Conservation (phyloP, 2,888 invertebrate species). For the Eutolmus rufibarbis region DNA sequence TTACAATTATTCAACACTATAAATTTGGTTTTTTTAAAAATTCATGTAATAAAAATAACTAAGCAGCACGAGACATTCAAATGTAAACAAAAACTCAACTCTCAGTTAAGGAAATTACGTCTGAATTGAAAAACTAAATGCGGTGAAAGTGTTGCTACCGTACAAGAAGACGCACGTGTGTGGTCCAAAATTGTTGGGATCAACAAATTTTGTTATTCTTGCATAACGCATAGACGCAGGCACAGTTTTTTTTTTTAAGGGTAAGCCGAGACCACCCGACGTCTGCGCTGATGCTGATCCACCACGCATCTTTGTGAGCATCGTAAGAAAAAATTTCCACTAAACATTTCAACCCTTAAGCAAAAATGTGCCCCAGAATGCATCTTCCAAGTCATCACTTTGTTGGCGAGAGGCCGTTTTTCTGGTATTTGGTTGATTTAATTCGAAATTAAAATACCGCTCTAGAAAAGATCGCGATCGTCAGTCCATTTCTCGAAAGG, state of each 20-base stretch:
- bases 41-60: not conserved
- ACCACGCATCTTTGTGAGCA: not conserved
- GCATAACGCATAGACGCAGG: not conserved
- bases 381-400: not conserved
- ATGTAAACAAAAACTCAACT: not conserved
- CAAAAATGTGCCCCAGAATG: constrained; percentile 13
- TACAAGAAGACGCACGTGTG: constrained; percentile 6
- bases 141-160: not conserved
- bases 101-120: not conserved
- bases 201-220: constrained; percentile 39
- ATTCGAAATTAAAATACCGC: constrained; percentile 47
- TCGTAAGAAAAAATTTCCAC: not conserved
- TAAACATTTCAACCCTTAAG: constrained; percentile 38
- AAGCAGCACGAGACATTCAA: not conserved
- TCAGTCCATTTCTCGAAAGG: not conserved
- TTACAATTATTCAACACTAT: too few species aligned
- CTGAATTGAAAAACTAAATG: not conserved
- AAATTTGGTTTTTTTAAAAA: not conserved
- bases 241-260: not conserved
- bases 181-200: constrained; percentile 40
- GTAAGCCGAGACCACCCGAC: constrained; percentile 27
- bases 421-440: constrained; percentile 46
- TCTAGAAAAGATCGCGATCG: constrained; percentile 44
- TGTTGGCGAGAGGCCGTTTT: constrained; percentile 32
- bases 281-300: constrained; percentile 14